These are phyloP conservation scores for Notamacropus eugenii DNA, from an alignment of 2,797 vertebrate species.

Conservation along the genomic window DNA sequence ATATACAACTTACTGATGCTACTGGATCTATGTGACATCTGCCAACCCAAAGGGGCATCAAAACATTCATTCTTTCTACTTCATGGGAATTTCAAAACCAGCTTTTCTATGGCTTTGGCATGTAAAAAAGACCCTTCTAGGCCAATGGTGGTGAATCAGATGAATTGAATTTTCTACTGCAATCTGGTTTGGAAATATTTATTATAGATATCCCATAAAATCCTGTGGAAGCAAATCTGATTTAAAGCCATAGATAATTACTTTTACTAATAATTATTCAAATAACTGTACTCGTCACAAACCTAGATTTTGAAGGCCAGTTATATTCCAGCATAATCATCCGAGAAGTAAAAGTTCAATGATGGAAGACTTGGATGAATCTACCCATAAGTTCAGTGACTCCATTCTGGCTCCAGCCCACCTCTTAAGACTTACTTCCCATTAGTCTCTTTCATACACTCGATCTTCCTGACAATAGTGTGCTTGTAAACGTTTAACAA, in stretches of 20 bases:
- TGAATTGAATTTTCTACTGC: background rate
- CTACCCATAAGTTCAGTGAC: background rate
- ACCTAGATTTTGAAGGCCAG: background rate
- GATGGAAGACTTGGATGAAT: background rate
- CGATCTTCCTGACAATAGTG: background rate
- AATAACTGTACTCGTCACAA: background rate
- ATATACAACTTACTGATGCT: background rate
- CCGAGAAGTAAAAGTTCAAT: background rate
- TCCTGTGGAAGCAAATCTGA: background rate
- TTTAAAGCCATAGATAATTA: conserved; percentile 20
- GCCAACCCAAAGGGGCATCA: background rate
- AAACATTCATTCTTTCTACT: conserved; percentile 45
- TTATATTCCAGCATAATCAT: background rate
- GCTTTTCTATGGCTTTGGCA: background rate
- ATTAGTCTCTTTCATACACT: background rate
- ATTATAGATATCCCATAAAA: background rate
- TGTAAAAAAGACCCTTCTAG: background rate
- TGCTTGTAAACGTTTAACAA: background rate
- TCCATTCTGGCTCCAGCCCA: background rate
- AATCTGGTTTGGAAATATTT: background rate
- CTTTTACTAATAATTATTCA: background rate
- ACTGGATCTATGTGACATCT: background rate
- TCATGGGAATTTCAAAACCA: background rate
- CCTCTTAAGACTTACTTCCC: background rate
- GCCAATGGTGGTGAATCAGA: conserved; percentile 21